These are phyloP conservation scores for Teleiodes luculella DNA, from an alignment of 2,888 invertebrate genomes.

Conservation along the genomic window DNA sequence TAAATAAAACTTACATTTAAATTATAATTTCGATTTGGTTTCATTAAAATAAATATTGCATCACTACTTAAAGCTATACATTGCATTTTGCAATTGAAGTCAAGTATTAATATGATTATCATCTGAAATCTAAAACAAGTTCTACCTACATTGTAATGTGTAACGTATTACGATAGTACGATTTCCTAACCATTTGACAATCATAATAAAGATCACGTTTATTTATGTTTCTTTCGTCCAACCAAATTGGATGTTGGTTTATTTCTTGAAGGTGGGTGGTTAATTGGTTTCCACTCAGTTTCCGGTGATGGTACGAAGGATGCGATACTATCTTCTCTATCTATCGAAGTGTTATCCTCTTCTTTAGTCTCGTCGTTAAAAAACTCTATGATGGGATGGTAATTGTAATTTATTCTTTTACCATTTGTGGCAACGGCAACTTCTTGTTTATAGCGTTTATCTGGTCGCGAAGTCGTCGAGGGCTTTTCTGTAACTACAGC, in stretches of 20 bases:
- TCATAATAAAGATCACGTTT: slow-evolving; percentile 7
- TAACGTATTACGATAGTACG: background rate
- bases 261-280: slow-evolving; percentile 48
- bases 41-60: slow-evolving; percentile 36
- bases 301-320: slow-evolving; percentile 49
- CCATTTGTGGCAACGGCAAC: slow-evolving; percentile 40
- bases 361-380: slow-evolving; percentile 76
- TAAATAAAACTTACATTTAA: slow-evolving; percentile 40
- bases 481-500: slow-evolving; percentile 47
- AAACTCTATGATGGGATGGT: slow-evolving; percentile 90
- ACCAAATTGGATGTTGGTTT: slow-evolving; percentile 34
- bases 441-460: slow-evolving; percentile 40
- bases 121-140: background rate
- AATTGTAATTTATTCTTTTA: slow-evolving; percentile 86
- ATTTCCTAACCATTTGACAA: background rate
- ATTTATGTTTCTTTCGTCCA: slow-evolving; percentile 40
- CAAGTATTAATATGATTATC: background rate
- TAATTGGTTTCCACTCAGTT: slow-evolving; percentile 74
- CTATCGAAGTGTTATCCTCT: slow-evolving; percentile 48
- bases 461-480: slow-evolving; percentile 33
- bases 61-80: slow-evolving; percentile 13
- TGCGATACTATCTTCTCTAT: slow-evolving; percentile 57
- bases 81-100: background rate
- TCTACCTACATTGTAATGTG: background rate
- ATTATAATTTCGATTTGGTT: slow-evolving; percentile 65